These are phyloP conservation scores for Endotricha flammealis DNA, from an alignment of 2,888 invertebrate species.

Conservation along the genomic window DNA sequence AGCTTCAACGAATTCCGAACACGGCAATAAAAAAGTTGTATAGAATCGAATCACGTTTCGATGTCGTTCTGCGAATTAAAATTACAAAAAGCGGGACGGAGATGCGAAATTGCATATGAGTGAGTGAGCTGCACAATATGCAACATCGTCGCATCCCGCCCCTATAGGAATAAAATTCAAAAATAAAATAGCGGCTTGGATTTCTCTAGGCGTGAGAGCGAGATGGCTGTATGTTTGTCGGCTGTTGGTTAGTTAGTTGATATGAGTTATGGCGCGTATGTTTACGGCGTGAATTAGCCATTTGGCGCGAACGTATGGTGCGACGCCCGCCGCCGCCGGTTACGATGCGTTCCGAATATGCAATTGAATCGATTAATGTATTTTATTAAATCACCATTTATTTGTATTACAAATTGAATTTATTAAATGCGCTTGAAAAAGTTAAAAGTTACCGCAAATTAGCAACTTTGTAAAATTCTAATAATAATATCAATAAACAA, in stretches of 20 bases:
- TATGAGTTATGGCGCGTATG: constrained; percentile 74
- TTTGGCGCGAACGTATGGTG: constrained; percentile 66
- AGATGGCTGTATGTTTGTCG: constrained; percentile 48
- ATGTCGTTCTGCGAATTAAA: constrained; percentile 76
- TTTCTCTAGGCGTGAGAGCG: constrained; percentile 69
- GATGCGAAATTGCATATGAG: constrained; percentile 47
- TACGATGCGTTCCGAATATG: constrained; percentile 30
- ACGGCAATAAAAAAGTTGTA: constrained; percentile 67
- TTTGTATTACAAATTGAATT: constrained; percentile 12
- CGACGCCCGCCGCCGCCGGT: constrained; percentile 43
- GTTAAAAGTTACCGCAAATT: no score
- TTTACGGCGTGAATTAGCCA: constrained; percentile 73
- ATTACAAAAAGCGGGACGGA: constrained; percentile 72
- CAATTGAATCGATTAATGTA: constrained; percentile 29
- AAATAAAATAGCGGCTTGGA: constrained; percentile 64
- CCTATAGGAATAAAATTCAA: constrained; percentile 75
- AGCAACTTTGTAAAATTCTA: no score
- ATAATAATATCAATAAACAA: no score
- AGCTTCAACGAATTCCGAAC: constrained; percentile 61
- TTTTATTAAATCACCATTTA: constrained; percentile 18
- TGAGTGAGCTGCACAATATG: constrained; percentile 75
- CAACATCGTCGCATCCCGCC: constrained; percentile 78
- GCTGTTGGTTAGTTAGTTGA: constrained; percentile 61
- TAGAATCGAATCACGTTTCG: constrained; percentile 72
- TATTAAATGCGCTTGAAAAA: constrained; percentile 5